Evolutionary conservation across 2,113 vertebrate genomes (phyloP).

Genomic region (Phaethon lepturus): DNA sequence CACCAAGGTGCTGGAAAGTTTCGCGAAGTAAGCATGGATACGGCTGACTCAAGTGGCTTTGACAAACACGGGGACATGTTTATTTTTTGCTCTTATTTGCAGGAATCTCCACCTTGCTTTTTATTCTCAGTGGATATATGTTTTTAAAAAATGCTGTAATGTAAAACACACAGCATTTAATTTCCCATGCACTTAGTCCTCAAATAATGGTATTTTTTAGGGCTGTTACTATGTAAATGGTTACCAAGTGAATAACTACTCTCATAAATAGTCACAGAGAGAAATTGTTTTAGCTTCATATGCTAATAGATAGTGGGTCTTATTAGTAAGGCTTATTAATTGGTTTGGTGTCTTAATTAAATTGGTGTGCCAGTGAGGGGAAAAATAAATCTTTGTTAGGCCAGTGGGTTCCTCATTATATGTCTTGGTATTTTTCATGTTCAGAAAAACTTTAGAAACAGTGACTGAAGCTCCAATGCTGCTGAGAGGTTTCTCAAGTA

Average conservation of each 20-base stretch:
- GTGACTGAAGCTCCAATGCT: neutral
- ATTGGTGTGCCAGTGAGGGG: neutral
- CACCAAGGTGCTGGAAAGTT: neutral
- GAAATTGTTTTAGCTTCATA: slow-evolving; percentile 40
- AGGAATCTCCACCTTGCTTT: neutral
- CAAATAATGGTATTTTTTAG: neutral
- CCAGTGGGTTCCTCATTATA: neutral
- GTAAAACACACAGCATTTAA: neutral
- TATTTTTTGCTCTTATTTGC: neutral
- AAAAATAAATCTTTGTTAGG: slow-evolving; percentile 44
- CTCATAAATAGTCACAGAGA: slow-evolving; percentile 33
- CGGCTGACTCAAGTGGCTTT: neutral
- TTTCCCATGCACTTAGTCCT: neutral
- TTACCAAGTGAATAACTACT: slow-evolving; percentile 24
- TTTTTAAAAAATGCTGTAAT: neutral
- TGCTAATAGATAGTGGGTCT: slow-evolving; percentile 20
- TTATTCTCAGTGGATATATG: neutral
- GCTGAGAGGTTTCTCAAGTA: neutral
- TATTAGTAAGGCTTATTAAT: slow-evolving; percentile 58
- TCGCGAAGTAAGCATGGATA: neutral
- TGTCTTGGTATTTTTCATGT: neutral
- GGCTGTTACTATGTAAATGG: slow-evolving; percentile 12
- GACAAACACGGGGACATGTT: neutral
- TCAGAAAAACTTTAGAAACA: neutral
- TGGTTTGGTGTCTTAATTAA: slow-evolving; percentile 53